Base-by-base conservation (phyloP, 2,888 invertebrate species). In the Nowickia ferox region DNA sequence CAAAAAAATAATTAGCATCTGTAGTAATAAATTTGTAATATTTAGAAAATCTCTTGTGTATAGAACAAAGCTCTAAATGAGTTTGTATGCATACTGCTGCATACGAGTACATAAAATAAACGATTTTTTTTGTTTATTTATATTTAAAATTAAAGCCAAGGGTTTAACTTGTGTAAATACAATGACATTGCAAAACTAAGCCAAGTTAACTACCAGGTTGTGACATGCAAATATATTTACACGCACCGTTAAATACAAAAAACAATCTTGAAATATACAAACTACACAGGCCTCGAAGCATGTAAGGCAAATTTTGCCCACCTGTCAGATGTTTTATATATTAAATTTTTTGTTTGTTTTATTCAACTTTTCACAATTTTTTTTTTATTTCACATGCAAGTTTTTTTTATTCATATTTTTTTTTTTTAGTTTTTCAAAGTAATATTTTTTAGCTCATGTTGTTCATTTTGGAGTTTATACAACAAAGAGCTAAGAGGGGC, bases 11-110 rank as follows among this genome's bases (percentile, higher is more conserved):
- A 77, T 17, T 59, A n/a, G 4, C 59, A 53, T 59, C 66, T 75
- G 75, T 75, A 55, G 84, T 74, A 82, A 87, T 84, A 84, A 84
- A 84, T 87, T 78, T 51, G 30, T 9, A 51, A 71, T 51, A 63
- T 42, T 78, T 30, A 48, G 53, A 69, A 51, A 40, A 69, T 30
- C 30, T 30, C 30, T 30, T 30, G 30, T 30, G 30, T 30, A 30
- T 30, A 30, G 30, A 30, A 38, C 17, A 74, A 59, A 22, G 30
- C 4, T 15, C 40, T 59, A 13, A 30, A 42, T 30, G 30, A 30
- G 30, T 30, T 30, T 30, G 30, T 6, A 9, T 30, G 19, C 65
- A 71, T 57, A 55, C 10, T 1, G 46, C 42, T 15, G 30, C 15
- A 46, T 2, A 74, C n/a, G n/a, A n/a, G n/a, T n/a, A n/a, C 51